Percentiles rank a stretch among this genome's conserved stretches.
Conservation (phyloP, 1,140 invertebrate genomes). For the Drosophila funebris region DNA sequence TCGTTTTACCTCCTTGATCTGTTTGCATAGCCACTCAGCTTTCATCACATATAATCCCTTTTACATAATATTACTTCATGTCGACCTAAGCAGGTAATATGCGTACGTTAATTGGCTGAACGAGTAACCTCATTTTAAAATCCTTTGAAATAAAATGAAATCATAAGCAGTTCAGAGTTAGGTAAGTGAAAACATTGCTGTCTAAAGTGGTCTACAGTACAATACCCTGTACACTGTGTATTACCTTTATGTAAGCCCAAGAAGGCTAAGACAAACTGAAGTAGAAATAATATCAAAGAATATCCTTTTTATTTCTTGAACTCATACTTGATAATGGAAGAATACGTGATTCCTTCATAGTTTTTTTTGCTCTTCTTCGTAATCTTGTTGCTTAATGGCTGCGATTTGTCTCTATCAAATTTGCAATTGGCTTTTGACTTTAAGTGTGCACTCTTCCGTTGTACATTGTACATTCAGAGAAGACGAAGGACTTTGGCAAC, state of each 20-base stretch:
- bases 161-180: background rate
- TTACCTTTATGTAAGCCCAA: too few relatives aligned
- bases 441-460: conserved; percentile 14
- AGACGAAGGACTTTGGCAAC: background rate
- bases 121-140: background rate
- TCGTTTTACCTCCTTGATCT: too few relatives aligned
- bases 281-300: too few relatives aligned
- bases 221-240: background rate
- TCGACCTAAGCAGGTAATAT: background rate
- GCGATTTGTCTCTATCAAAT: conserved; percentile 26
- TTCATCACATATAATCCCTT: background rate
- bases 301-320: too few relatives aligned
- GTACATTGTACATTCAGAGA: background rate
- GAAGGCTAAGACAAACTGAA: too few relatives aligned
- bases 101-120: background rate
- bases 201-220: background rate
- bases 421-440: conserved; percentile 24
- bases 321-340: background rate
- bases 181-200: background rate
- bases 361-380: background rate
- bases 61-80: too few relatives aligned
- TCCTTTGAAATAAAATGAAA: background rate
- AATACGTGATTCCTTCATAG: background rate
- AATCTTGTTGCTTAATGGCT: conserved; percentile 18
- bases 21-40: too few relatives aligned